phyloP scores from a whole-genome alignment of 2,113 vertebrate species.

The Trichechus manatus region DNA sequence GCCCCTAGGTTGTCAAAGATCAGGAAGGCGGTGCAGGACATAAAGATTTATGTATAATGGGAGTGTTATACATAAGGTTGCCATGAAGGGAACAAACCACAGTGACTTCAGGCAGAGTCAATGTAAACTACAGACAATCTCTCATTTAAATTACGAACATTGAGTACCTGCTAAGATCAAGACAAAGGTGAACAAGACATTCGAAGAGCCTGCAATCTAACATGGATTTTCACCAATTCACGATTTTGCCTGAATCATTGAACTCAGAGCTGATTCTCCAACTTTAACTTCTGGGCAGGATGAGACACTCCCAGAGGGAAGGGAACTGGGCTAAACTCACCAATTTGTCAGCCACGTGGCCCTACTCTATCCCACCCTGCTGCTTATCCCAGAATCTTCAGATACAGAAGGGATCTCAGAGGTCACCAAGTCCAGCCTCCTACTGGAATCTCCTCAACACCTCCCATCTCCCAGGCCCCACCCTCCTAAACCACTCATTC shows the following conservation, averaged over 20 bases:
- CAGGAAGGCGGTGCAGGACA: not conserved
- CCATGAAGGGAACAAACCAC: not conserved
- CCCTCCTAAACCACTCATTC: too few species aligned
- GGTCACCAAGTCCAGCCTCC: not conserved
- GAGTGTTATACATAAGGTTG: not conserved
- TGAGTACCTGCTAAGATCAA: not conserved
- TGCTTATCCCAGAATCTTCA: conserved; percentile 1
- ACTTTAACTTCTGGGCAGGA: not conserved
- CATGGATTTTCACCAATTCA: not conserved
- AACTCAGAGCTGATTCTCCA: too few species aligned
- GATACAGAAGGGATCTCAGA: not conserved
- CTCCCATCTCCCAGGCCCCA: not conserved
- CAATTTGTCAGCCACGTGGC: not conserved
- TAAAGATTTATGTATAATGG: too few species aligned
- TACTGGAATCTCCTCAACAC: not conserved
- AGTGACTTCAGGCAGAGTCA: not conserved
- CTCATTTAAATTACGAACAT: not conserved
- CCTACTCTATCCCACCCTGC: not conserved
- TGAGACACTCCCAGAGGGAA: not conserved
- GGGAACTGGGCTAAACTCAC: not conserved
- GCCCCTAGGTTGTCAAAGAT: not conserved
- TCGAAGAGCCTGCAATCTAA: not conserved
- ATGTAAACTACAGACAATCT: not conserved
- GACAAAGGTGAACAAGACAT: not conserved
- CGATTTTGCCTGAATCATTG: too few species aligned